These are phyloP conservation scores for Xanthorhoe spadicearia DNA, from an alignment of 2,888 invertebrate species.

Conservation along the genomic window DNA sequence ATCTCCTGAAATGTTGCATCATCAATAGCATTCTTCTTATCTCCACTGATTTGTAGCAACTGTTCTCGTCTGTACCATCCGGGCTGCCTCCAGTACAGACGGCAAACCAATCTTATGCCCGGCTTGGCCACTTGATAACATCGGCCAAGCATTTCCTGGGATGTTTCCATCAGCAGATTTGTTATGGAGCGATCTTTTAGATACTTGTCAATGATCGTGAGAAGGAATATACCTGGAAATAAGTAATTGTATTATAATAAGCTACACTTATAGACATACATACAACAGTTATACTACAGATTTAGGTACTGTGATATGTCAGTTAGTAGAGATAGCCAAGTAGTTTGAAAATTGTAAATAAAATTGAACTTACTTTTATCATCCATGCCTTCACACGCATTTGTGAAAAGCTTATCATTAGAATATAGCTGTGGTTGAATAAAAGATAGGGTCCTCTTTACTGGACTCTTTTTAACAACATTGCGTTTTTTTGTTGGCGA, in stretches of 20 bases:
- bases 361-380: constrained; percentile 69
- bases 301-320: too few relatives aligned
- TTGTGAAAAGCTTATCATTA: constrained; percentile 41
- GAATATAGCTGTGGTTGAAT: constrained; percentile 27
- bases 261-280: too few relatives aligned
- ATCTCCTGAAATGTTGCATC: constrained; percentile 47
- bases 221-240: constrained; percentile 58
- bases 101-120: constrained; percentile 65
- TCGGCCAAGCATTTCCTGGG: constrained; percentile 53
- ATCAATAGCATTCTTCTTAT: constrained; percentile 35
- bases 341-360: background rate
- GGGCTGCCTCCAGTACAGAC: constrained; percentile 70
- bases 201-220: constrained; percentile 62
- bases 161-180: constrained; percentile 53
- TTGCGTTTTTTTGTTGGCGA: constrained; percentile 68
- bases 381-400: constrained; percentile 58
- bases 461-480: constrained; percentile 53
- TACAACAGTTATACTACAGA: background rate
- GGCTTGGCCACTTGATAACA: constrained; percentile 55
- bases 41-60: constrained; percentile 51
- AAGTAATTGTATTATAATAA: background rate
- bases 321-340: background rate
- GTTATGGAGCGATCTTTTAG: constrained; percentile 56
- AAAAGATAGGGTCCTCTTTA: constrained; percentile 58
- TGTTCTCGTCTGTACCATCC: constrained; percentile 64